These are phyloP conservation scores for Drymonia ruficornis DNA, from an alignment of 2,888 invertebrate species.

Conservation along the genomic window DNA sequence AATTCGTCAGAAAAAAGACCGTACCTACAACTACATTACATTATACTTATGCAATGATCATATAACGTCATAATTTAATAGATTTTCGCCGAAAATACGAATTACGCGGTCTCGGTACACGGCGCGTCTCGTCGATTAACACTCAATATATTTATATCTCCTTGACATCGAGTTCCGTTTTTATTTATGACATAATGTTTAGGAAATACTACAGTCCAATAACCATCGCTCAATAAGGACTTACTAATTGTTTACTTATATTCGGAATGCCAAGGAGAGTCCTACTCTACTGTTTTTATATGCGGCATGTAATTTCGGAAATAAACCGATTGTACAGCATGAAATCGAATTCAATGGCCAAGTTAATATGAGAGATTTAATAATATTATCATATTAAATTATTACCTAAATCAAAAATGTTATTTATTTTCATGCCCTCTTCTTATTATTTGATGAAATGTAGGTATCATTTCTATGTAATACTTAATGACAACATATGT, in stretches of 20 bases:
- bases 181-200: slow-evolving; percentile 30
- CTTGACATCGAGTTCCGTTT: slow-evolving; percentile 33
- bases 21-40: too few relatives aligned
- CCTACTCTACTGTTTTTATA: neutral
- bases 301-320: neutral
- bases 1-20: too few relatives aligned
- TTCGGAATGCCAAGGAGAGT: slow-evolving; percentile 20
- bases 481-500: too few relatives aligned
- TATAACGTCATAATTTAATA: neutral
- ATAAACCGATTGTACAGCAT: too few relatives aligned
- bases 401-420: too few relatives aligned
- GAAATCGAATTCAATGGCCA: too few relatives aligned
- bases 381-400: too few relatives aligned
- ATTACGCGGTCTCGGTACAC: slow-evolving; percentile 14
- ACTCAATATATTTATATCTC: slow-evolving; percentile 22
- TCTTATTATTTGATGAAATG: too few relatives aligned
- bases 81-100: neutral
- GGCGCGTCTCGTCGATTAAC: slow-evolving; percentile 14
- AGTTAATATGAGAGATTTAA: too few relatives aligned
- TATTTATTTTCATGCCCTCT: too few relatives aligned
- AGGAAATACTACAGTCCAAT: slow-evolving; percentile 16
- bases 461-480: too few relatives aligned
- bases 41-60: neutral
- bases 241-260: slow-evolving; percentile 11
- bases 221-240: slow-evolving; percentile 13